Base-by-base conservation (phyloP, 2,888 invertebrate genomes). In the Nomada lathburiana region DNA sequence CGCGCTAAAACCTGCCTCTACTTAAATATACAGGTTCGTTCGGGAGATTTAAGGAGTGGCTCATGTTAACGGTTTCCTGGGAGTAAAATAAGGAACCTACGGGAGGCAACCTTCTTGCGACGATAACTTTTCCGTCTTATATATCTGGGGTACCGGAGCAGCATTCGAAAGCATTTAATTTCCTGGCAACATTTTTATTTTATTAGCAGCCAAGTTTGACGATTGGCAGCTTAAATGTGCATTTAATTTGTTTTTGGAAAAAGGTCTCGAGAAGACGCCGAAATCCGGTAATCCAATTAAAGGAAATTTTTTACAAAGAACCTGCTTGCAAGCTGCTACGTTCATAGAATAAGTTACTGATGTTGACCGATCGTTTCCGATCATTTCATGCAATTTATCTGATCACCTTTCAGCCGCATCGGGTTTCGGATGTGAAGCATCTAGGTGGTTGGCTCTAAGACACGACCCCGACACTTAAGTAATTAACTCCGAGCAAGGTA, bases 301-400 rank as follows among this genome's bases (percentile, higher is more conserved):
- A 36, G 36, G 36, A 36, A 9, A 1, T 0, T 36, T 36, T 7
- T 36, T 36, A 36, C 36, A 36, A 7, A 36, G 36, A 36, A 36
- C 36, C 36, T 36, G 36, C 36, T 36, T 7, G 36, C 36, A 36
- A 36, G 36, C 36, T 7, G 36, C 0, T 7, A 7, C 36, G 16
- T 18, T 23, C 29, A n/a, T 47, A 16, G 26, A 52, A n/a, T 63
- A 57, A 73, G 70, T 60, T 44, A 62, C 81, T 87, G 90, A 91
- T 87, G 89, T 91, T 90, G 91, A 90, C 85, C 90, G 86, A 91
- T 91, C 88, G 88, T 80, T 78, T 81, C 79, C 89, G 89, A 90
- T 90, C 89, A 89, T 88, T 83, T 87, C 85, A 76, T 78, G 83
- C 85, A 84, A 91, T 91, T 89, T 90, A 90, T 87, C 89, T 85